phyloP scores from a whole-genome alignment of 2,113 vertebrate genomes.

The Struthidea cinerea region DNA sequence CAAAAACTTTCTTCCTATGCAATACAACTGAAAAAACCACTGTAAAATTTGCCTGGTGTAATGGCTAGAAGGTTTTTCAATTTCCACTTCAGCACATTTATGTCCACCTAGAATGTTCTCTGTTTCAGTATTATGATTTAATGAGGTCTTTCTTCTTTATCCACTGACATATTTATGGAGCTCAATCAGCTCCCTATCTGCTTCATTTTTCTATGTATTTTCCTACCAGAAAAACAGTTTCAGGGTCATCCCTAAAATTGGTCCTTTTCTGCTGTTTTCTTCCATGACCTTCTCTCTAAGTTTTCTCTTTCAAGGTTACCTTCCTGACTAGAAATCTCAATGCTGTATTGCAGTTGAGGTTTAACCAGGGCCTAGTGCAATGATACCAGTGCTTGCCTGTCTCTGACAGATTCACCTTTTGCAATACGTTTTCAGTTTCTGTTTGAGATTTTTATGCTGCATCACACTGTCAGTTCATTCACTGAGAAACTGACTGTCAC shows the following conservation, averaged over 20 bases:
- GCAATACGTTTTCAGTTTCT: neutral
- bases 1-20: neutral
- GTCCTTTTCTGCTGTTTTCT: neutral
- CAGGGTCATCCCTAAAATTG: neutral
- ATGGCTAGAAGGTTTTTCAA: neutral
- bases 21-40: neutral
- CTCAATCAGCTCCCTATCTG: neutral
- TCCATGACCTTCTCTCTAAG: neutral
- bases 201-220: neutral
- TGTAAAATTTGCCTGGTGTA: neutral
- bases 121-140: neutral
- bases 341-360: accelerated
- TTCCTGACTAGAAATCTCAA: neutral
- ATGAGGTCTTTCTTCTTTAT: neutral
- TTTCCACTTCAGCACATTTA: neutral
- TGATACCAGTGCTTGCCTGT: neutral
- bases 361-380: neutral
- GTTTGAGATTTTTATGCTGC: neutral
- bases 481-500: neutral
- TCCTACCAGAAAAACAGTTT: neutral
- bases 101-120: neutral
- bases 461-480: neutral
- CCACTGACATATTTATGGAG: neutral
- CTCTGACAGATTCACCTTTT: neutral
- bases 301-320: neutral